Conservation (phyloP, 23 tunicate species). For the Clavelina lepadiformis region DNA sequence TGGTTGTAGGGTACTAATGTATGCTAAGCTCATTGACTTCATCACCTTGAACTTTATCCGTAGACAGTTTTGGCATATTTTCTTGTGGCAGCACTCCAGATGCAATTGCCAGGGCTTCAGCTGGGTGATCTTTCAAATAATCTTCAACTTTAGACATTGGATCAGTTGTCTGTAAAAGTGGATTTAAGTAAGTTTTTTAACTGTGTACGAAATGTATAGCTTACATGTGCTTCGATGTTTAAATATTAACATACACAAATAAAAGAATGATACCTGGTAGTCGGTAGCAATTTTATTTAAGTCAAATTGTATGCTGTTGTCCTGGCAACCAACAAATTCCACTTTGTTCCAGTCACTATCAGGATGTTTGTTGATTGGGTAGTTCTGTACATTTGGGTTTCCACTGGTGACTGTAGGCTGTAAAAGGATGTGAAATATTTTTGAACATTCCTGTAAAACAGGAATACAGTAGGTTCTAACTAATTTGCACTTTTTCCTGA, state of each 20-base stretch:
- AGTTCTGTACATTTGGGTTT: neutral
- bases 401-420: neutral
- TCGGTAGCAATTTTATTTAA: slow-evolving; percentile 62
- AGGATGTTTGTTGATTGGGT: neutral
- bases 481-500: too few species aligned
- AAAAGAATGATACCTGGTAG: slow-evolving; percentile 48
- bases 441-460: neutral
- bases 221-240: neutral
- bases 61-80: slow-evolving; percentile 18
- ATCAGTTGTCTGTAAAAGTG: slow-evolving; percentile 47
- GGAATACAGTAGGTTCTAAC: too few species aligned
- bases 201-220: too few species aligned
- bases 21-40: too few species aligned
- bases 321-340: slow-evolving; percentile 48
- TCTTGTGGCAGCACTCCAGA: slow-evolving; percentile 64
- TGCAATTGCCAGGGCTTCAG: slow-evolving; percentile 80
- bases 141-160: slow-evolving; percentile 53
- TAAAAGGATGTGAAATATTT: slow-evolving; percentile 6
- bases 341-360: slow-evolving; percentile 9
- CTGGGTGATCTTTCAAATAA: slow-evolving; percentile 53
- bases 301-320: slow-evolving; percentile 71
- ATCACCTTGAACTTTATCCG: slow-evolving; percentile 14
- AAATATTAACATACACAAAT: neutral
- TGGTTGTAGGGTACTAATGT: too few species aligned
- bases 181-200: neutral